Evolutionary conservation across 2,797 vertebrate genomes (phyloP).

Genomic region (Tapirus indicus): DNA sequence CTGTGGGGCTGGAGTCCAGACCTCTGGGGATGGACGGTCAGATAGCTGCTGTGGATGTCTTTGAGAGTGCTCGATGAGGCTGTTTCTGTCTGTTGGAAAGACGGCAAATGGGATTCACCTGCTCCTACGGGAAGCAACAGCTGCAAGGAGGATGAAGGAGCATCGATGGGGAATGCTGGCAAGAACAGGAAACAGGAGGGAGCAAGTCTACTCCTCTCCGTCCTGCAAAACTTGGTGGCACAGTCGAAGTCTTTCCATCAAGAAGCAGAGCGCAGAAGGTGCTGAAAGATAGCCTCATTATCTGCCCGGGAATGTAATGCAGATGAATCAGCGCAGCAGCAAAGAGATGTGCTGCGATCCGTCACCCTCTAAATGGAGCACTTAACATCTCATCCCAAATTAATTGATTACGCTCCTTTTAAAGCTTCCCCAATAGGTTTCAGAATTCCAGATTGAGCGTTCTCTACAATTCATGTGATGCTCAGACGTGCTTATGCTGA

Average conservation of each 20-base stretch:
- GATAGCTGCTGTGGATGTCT: neutral
- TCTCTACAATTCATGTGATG: neutral
- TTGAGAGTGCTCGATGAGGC: neutral
- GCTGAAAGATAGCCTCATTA: neutral
- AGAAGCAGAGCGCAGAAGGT: neutral
- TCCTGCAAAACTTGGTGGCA: neutral
- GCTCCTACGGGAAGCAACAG: neutral
- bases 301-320: neutral
- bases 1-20: neutral
- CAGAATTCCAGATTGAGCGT: neutral
- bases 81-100: neutral
- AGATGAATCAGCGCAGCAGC: neutral
- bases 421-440: neutral
- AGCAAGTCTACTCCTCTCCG: neutral
- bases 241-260: neutral
- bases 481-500: neutral
- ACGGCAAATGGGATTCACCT: neutral
- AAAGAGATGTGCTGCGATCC: neutral
- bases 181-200: neutral
- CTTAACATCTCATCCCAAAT: too few relatives aligned
- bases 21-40: neutral
- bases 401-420: neutral
- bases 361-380: neutral
- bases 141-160: neutral
- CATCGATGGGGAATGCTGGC: neutral